Base-by-base conservation (phyloP, 2,888 invertebrate genomes). In the Aspidiotus destructor region DNA sequence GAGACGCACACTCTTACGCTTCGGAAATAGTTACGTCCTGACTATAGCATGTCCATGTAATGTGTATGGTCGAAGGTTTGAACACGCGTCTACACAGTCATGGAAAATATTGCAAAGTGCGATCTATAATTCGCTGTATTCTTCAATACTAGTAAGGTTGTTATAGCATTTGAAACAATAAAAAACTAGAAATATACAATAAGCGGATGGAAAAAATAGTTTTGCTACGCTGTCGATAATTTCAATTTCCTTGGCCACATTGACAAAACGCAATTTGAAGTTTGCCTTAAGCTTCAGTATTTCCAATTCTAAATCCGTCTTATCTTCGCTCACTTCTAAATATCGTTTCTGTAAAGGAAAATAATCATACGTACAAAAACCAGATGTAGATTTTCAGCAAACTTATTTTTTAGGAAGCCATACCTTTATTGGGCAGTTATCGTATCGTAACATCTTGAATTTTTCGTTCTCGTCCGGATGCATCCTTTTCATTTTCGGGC, bases 391-490 rank as follows among this genome's bases (percentile, higher is more conserved):
- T 13, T 28, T 28, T 13, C 1, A 40, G 1, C 3, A 10, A 58
- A 17, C 40, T 6, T 58, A 6, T 11, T 58, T 58, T 58, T 48
- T 6, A 48, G n/a, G 1, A 6, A 2, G 10, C n/a, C n/a, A 48
- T 44, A 64, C 64, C 40, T 58, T 58, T 17, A 60, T 11, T 1
- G 48, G 60, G 40, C 58, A 58, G 28, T 58, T 13, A 3, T 28
- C 28, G 60, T 13, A 52, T 5, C 17, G 67, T n/a, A 67, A 10
- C 67, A 67, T 67, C 60, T 67, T 67, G 16, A 60, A 67, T 60
- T 67, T 58, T 58, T 67, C 67, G 7, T 40, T 41, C 55, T 67
- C 67, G 40, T 67, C 67, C 17, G 67, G 67, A 60, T 67, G 67
- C 3, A n/a, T 67, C 8, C 67, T 42, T 28, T 44, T 48, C 8